Percentiles rank a stretch among this genome's conserved stretches.
phyloP scores from a whole-genome alignment of 1,140 invertebrate species.

The Uloborus diversus region DNA sequence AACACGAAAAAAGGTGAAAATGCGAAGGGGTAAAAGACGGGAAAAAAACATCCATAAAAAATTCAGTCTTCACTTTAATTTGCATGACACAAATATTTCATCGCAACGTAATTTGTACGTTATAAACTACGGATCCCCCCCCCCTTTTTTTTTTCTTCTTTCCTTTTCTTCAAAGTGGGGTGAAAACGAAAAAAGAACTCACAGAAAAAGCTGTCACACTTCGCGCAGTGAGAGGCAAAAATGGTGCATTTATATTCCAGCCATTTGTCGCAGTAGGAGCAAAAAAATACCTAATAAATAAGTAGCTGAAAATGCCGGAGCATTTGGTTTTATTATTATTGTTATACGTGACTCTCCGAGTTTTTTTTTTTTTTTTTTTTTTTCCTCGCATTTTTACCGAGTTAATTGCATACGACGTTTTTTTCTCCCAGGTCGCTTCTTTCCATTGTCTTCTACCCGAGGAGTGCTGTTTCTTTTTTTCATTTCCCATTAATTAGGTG shows the following conservation, averaged over 20 bases:
- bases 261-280: slow-evolving; percentile 24
- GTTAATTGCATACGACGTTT: slow-evolving; percentile 20
- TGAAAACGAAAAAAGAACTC: neutral
- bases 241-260: slow-evolving; percentile 39
- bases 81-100: slow-evolving; percentile 51
- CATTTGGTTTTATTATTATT: slow-evolving; percentile 46
- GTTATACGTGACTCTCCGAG: slow-evolving; percentile 31
- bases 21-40: neutral
- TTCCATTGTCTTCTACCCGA: neutral
- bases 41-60: slow-evolving; percentile 1
- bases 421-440: neutral
- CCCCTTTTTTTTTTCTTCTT: slow-evolving; percentile 17
- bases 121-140: slow-evolving; percentile 39
- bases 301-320: slow-evolving; percentile 39
- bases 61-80: slow-evolving; percentile 37
- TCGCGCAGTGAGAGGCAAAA: slow-evolving; percentile 9
- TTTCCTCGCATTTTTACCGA: slow-evolving; percentile 3
- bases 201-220: slow-evolving; percentile 22
- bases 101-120: slow-evolving; percentile 48
- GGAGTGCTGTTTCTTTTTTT: neutral
- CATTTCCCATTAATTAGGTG: slow-evolving; percentile 49
- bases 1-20: slow-evolving; percentile 28
- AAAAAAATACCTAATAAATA: slow-evolving; percentile 43
- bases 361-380: no score
- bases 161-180: neutral